These are phyloP conservation scores for Petrocephalus microphthalmus DNA, from an alignment of 2,113 vertebrate species.

Conservation along the genomic window DNA sequence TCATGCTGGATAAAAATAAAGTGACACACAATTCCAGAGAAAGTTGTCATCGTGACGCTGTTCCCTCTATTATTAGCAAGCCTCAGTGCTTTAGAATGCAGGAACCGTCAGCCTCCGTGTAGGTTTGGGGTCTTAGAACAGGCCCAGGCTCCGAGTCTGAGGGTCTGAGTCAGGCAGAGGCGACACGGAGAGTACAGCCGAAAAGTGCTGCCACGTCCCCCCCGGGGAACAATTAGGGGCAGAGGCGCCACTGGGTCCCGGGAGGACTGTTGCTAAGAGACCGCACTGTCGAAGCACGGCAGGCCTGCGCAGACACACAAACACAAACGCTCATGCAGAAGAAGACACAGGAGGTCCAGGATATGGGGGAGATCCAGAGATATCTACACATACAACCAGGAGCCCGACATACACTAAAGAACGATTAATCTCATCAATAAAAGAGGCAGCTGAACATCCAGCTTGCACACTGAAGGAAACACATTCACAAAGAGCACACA, in stretches of 20 bases:
- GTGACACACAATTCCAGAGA: not conserved
- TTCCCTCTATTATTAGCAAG: not conserved
- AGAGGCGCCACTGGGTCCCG: not conserved
- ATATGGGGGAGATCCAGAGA: not conserved
- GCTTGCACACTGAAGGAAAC: not conserved
- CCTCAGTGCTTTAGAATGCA: not conserved
- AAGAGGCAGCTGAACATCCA: not conserved
- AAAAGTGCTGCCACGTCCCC: not conserved
- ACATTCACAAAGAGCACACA: not conserved
- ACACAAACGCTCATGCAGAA: not conserved
- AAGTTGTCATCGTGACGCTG: not conserved
- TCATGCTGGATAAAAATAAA: not conserved
- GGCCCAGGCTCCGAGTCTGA: not conserved
- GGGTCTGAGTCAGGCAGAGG: not conserved
- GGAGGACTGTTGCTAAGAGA: slow-evolving; percentile 21
- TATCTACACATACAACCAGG: not conserved
- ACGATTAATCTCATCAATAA: not conserved
- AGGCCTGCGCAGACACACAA: not conserved
- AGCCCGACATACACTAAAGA: not conserved
- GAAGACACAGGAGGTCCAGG: not conserved
- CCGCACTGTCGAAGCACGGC: not conserved
- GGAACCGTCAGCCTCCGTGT: not conserved
- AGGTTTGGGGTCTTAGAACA: not conserved
- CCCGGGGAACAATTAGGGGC: slow-evolving; percentile 22
- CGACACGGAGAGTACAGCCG: not conserved